Percentiles rank a stretch among this genome's conserved stretches.
Evolutionary conservation across 2,888 invertebrate species (phyloP).

Genomic region (Encarsia formosa): DNA sequence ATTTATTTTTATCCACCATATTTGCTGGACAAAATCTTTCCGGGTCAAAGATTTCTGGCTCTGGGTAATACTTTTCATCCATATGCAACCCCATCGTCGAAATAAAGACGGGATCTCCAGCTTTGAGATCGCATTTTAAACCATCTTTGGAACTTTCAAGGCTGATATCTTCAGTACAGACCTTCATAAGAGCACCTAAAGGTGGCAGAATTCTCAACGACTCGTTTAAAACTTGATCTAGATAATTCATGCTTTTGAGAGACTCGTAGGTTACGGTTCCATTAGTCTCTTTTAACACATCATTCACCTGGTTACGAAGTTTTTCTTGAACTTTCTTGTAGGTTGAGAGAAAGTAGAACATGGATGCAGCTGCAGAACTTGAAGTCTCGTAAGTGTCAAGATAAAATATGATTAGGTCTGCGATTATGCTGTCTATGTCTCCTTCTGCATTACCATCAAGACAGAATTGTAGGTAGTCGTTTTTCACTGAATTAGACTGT

Average conservation of each 20-base stretch:
- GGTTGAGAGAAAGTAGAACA: constrained; percentile 51
- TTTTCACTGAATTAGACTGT: constrained; percentile 35
- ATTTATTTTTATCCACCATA: too few species aligned
- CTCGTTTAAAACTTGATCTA: constrained; percentile 52
- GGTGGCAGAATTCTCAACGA: constrained; percentile 31
- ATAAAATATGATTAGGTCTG: constrained; percentile 53
- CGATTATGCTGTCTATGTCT: neutral
- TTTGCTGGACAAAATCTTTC: too few species aligned
- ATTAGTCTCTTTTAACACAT: constrained; percentile 34
- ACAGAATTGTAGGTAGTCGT: constrained; percentile 54
- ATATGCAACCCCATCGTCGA: too few species aligned
- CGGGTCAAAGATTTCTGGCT: too few species aligned
- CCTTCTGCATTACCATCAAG: constrained; percentile 33
- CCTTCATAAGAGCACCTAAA: constrained; percentile 21
- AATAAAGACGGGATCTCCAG: too few species aligned
- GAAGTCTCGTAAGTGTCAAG: constrained; percentile 57
- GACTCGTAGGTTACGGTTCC: constrained; percentile 49
- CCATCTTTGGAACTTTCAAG: constrained; percentile 31
- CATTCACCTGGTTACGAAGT: constrained; percentile 50
- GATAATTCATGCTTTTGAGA: constrained; percentile 53
- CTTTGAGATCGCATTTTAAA: too few species aligned
- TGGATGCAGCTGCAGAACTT: constrained; percentile 51
- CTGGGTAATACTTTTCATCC: too few species aligned
- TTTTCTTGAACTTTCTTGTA: constrained; percentile 51
- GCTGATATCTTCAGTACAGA: constrained; percentile 27